Conservation (phyloP, 2,797 vertebrate genomes). For the Gorsachius magnificus region DNA sequence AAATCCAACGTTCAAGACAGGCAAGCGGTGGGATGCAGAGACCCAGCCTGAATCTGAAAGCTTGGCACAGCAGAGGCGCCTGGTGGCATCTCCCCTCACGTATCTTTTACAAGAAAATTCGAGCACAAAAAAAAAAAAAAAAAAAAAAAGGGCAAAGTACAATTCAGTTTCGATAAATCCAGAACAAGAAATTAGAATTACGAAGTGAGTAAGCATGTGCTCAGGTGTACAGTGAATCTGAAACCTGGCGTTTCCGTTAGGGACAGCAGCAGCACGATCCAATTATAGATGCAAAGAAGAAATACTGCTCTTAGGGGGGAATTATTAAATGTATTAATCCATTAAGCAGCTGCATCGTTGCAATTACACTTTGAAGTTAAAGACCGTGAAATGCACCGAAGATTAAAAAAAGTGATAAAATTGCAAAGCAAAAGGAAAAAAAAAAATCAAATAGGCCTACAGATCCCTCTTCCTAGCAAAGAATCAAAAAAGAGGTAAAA, state of each 20-base stretch:
- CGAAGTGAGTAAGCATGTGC: constrained; percentile 43
- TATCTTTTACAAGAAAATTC: constrained; percentile 50
- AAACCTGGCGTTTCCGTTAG: constrained; percentile 44
- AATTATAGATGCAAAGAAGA: constrained; percentile 65
- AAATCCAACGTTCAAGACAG: constrained; percentile 45
- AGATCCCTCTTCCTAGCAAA: neutral
- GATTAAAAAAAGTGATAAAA: constrained; percentile 33
- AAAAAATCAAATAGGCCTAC: neutral
- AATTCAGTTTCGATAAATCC: constrained; percentile 55
- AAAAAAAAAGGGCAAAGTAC: neutral
- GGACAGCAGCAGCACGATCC: constrained; percentile 47
- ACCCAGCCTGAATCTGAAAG: constrained; percentile 14
- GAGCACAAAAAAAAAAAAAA: constrained; percentile 21
- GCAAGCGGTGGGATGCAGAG: neutral
- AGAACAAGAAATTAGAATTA: constrained; percentile 41
- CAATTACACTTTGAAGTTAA: constrained; percentile 64
- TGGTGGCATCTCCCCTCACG: neutral
- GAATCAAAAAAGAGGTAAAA: neutral
- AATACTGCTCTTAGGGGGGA: constrained; percentile 52
- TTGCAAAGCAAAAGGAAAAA: neutral
- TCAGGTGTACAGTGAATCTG: constrained; percentile 39
- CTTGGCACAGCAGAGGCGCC: neutral
- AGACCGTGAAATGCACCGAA: constrained; percentile 25
- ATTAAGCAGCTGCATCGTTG: constrained; percentile 42
- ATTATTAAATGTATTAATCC: constrained; percentile 60